Base-by-base conservation (phyloP, 2,113 vertebrate genomes). In the Setophaga petechia region DNA sequence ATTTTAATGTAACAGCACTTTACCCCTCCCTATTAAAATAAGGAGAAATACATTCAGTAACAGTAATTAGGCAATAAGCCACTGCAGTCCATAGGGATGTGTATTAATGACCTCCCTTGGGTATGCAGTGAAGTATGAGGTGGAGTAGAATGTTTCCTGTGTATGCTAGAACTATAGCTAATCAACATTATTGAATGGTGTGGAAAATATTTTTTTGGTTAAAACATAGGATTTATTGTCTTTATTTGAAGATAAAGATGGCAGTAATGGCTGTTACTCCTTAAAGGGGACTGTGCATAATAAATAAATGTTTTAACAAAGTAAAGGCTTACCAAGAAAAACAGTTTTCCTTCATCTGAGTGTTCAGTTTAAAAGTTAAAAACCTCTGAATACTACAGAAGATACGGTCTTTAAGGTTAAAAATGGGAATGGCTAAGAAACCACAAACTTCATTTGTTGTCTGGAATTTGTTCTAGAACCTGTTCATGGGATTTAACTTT, bases 41-140 rank as follows among this genome's bases (percentile, higher is more conserved):
- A 73, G 47, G 51, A 90, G 47, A 82, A 79, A 85, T 74, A 83
- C 88, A 39, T 87, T 93, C 89, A 93, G 89, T 59, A 77, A 41
- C 67, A 91, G 87, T 96, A 89, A 94, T 96, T 94, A 95, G 89
- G 71, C 69, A 94, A 68, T 90, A 83, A 93, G 90, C 67, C 86
- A 73, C 57, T 89, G 78, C 49, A 71, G 41, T 95, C 71, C 66
- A 4, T 12, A 59, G 57, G n/a, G 62, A 89, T 8, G 5, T 66
- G 82, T 84, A 69, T 92, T 95, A 97, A 93, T 96, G 88, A 87
- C 83, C 55, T 81, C 78, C 87, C 58, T 75, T 89, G 80, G 39
- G 75, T 84, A 67, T 73, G 55, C 84, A 69, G 19, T 77, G 72
- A 84, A 68, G 47, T 89, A 68, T 28, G 16, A 93, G 75, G 65